Evolutionary conservation across 2,888 invertebrate genomes (phyloP).

Genomic region (Drosophila longiperda): DNA sequence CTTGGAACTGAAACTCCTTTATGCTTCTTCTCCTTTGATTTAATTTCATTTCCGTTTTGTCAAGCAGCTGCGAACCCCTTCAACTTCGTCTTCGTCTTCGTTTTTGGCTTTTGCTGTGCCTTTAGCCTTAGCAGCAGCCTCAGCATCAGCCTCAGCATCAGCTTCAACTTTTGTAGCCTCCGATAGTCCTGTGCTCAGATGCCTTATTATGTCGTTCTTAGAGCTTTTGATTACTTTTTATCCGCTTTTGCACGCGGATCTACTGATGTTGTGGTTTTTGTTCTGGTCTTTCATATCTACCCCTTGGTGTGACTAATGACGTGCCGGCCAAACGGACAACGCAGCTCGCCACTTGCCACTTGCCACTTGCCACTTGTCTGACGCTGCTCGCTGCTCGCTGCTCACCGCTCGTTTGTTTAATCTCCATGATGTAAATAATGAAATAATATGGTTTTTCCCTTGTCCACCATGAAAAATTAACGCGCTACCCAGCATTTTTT

Average conservation of each 20-base stretch:
- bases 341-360: conserved; percentile 32
- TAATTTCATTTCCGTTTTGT: conserved; percentile 77
- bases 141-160: conserved; percentile 1
- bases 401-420: conserved; percentile 60
- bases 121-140: conserved; percentile 1
- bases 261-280: conserved; percentile 35
- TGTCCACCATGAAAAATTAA: conserved; percentile 79
- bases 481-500: conserved; percentile 55
- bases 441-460: conserved; percentile 76
- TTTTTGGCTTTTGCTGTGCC: conserved; percentile 14
- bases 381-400: neutral
- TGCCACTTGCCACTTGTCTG: conserved; percentile 23
- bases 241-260: conserved; percentile 74
- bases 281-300: conserved; percentile 51
- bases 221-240: conserved; percentile 81
- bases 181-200: conserved; percentile 55
- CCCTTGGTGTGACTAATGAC: conserved; percentile 76
- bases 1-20: conserved; percentile 46
- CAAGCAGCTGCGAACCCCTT: conserved; percentile 66
- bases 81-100: conserved; percentile 29
- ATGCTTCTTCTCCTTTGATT: conserved; percentile 54
- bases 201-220: conserved; percentile 80
- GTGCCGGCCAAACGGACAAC: conserved; percentile 62
- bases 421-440: conserved; percentile 74
- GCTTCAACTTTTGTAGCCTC: conserved; percentile 25